These are phyloP conservation scores for Copidosoma floridanum DNA, from an alignment of 1,140 invertebrate species.

Conservation along the genomic window DNA sequence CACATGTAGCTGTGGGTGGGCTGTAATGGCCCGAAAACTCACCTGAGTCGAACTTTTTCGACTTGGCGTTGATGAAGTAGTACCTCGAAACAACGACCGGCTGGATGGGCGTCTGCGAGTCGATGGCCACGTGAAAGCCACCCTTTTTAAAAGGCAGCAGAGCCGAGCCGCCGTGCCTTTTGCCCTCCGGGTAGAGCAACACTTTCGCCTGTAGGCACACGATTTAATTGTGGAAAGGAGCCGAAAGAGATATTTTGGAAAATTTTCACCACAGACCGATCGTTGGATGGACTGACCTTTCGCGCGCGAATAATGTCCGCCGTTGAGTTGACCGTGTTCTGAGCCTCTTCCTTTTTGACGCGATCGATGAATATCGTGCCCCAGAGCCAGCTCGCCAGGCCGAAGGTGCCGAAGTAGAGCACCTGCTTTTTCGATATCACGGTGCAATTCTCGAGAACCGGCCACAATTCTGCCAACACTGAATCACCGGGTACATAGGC, in stretches of 20 bases:
- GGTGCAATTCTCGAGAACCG: conserved; percentile 69
- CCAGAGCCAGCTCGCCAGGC: conserved; percentile 78
- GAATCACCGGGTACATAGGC: too few relatives aligned
- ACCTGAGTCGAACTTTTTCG: conserved; percentile 75
- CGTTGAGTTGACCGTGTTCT: conserved; percentile 71
- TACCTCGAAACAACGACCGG: conserved; percentile 89
- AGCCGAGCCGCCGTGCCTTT: conserved; percentile 64
- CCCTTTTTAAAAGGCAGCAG: conserved; percentile 88
- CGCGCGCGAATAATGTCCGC: conserved; percentile 65
- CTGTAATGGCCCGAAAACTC: conserved; percentile 30
- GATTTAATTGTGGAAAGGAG: too few relatives aligned
- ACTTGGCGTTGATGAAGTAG: conserved; percentile 73
- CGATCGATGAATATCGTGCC: conserved; percentile 88
- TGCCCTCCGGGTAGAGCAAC: conserved; percentile 79
- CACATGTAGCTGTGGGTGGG: too few relatives aligned
- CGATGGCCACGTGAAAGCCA: conserved; percentile 87
- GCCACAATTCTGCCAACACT: conserved; percentile 81
- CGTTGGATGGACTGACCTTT: too few relatives aligned
- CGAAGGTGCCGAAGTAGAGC: conserved; percentile 80
- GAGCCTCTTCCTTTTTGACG: conserved; percentile 65
- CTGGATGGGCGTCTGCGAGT: conserved; percentile 79
- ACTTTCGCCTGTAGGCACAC: conserved; percentile 71
- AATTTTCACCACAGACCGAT: too few relatives aligned
- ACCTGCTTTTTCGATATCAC: conserved; percentile 82
- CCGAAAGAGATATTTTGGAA: too few relatives aligned